Conservation (phyloP, 2,113 vertebrate genomes). For the Urocitellus parryii region DNA sequence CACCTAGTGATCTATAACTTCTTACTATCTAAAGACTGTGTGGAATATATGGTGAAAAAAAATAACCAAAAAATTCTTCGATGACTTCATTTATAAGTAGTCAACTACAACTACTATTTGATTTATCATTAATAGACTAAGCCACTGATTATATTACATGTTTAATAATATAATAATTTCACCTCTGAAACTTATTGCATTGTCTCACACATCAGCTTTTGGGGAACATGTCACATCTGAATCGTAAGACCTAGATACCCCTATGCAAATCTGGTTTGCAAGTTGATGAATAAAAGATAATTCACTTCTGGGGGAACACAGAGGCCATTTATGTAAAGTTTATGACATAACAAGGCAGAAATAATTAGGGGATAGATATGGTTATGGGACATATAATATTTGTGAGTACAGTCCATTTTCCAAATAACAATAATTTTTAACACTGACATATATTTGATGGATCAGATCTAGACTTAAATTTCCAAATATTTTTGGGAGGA, state of each 20-base stretch:
- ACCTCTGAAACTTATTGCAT: too few species aligned
- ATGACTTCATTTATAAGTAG: background rate
- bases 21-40: background rate
- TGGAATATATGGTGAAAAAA: background rate
- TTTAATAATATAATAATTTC: too few species aligned
- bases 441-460: background rate
- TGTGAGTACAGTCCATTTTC: background rate
- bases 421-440: background rate
- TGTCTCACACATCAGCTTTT: too few species aligned
- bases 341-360: background rate
- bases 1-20: background rate
- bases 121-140: background rate
- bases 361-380: background rate
- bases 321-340: background rate
- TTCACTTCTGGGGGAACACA: background rate
- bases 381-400: background rate
- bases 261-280: background rate
- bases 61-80: background rate
- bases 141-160: too few species aligned
- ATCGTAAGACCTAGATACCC: background rate
- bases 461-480: background rate
- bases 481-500: background rate
- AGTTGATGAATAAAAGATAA: background rate
- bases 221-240: too few species aligned
- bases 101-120: background rate